Percentiles rank a stretch among this genome's conserved stretches.
These are phyloP conservation scores for Zygogramma bicolorata DNA, from an alignment of 2,888 invertebrate species.

Conservation along the genomic window DNA sequence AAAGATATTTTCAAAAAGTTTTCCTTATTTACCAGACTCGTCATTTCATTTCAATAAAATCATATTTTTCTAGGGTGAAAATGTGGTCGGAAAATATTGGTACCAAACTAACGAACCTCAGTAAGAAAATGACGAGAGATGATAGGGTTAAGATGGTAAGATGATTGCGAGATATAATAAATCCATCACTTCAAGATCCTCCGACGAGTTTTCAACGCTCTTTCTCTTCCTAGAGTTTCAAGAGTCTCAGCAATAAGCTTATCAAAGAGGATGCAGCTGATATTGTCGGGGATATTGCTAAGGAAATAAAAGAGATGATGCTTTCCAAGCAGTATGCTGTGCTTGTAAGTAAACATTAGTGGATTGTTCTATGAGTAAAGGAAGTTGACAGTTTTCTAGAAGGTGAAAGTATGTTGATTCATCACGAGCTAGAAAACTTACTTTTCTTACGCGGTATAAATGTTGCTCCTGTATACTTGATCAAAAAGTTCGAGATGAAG, in stretches of 20 bases:
- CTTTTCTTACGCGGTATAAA: too few species aligned
- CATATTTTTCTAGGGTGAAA: constrained; percentile 72
- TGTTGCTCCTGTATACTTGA: too few species aligned
- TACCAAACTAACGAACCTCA: constrained; percentile 79
- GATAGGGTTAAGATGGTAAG: constrained; percentile 80
- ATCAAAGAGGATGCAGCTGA: constrained; percentile 70
- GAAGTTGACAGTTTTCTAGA: too few species aligned
- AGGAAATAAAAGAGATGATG: constrained; percentile 87
- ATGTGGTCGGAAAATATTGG: constrained; percentile 84
- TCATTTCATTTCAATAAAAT: not conserved
- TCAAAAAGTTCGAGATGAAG: too few species aligned
- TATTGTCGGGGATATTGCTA: constrained; percentile 83
- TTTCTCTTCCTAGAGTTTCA: constrained; percentile 56
- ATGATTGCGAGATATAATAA: too few species aligned
- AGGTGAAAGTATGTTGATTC: too few species aligned
- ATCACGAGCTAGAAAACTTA: too few species aligned
- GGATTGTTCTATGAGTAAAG: too few species aligned
- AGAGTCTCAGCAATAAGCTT: constrained; percentile 49
- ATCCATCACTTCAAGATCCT: too few species aligned
- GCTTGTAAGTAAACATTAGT: constrained; percentile 77
- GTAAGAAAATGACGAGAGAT: constrained; percentile 81
- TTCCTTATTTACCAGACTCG: too few species aligned
- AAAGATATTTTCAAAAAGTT: too few species aligned
- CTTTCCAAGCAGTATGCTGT: constrained; percentile 87
- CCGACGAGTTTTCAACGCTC: too few species aligned